A percentile compares a stretch with the other conserved stretches of the same genome.
These are phyloP conservation scores for Cassiopea xamachana DNA, from an alignment of 30 jellyfish, hydroid and myxozoan genomes.

Conservation along the genomic window DNA sequence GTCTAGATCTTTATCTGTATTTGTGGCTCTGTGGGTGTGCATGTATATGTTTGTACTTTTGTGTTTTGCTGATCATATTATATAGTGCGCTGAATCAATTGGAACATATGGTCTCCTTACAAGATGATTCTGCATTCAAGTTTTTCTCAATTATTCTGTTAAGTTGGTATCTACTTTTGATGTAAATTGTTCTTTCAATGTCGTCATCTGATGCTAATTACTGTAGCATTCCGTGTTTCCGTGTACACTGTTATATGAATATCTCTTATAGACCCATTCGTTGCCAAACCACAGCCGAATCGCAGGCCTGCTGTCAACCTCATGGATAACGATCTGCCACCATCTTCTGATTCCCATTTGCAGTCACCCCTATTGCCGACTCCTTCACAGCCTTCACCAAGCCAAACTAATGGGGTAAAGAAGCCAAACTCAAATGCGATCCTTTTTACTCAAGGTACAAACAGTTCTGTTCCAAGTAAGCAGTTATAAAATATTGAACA, in stretches of 20 bases:
- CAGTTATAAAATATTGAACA: neutral
- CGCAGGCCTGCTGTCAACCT: constrained; percentile 19
- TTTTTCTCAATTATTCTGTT: no score
- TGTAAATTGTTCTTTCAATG: no score
- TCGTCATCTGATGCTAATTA: no score
- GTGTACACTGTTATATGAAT: neutral
- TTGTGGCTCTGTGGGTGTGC: no score
- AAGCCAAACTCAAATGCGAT: neutral
- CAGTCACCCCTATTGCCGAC: constrained; percentile 14
- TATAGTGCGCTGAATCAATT: no score
- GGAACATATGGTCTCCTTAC: no score
- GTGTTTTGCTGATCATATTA: no score
- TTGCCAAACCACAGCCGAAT: constrained; percentile 21
- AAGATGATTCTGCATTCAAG: no score
- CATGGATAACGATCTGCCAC: constrained; percentile 22
- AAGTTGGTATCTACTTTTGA: no score
- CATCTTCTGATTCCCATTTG: neutral
- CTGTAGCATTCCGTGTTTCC: neutral
- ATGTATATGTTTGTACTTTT: no score
- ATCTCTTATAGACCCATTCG: neutral
- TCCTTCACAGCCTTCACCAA: neutral
- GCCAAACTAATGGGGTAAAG: neutral
- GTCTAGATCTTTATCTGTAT: no score
- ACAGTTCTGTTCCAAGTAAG: neutral
- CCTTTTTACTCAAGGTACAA: neutral